Evolutionary conservation across 2,888 invertebrate species (phyloP), one percentile per base, ranked within the genome.

Genomic region (Pachycephus smyrnensis): DNA sequence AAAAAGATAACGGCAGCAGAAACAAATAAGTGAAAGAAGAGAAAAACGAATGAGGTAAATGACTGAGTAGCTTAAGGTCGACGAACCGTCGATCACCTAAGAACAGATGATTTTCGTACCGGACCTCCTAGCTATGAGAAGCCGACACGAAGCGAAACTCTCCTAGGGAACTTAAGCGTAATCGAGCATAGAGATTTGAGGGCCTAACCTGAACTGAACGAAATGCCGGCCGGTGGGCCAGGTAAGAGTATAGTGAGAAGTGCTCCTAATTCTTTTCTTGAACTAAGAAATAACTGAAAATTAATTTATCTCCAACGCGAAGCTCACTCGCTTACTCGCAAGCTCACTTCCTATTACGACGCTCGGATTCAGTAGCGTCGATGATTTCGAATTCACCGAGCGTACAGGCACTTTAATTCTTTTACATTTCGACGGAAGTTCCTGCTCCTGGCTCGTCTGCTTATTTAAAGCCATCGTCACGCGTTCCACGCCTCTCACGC

Each of bases 401-500:
- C 86, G 82, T 85, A 85, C 83, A 85, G 84, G 81, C 83, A 82
- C 82, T 82, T 81, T 80, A 85, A 85, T 85, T 85, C 82, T 77
- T 80, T 77, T 81, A 81, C 78, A 86, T 86, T 87, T 87, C 84
- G 83, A 84, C 88, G 88, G 88, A 88, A 88, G 87, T 88, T 87
- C 83, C 87, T 86, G 88, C 86, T 88, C 55, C 55, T 9, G 55
- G 23, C 55, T 55, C 55, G 55, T 55, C 55, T 55, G 55, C 55
- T 55, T 55, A 55, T 23, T 55, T 55, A 55, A 23, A 55, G 55
- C 55, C 55, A 55, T 55, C 55, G 55, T 55, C 55, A 55, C 55
- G 55, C 55, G 55, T 55, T 55, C 55, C 55, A 55, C 55, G 55
- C 55, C 55, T 40, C 9, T 55, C 23, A 9, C 55, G 55, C 55